phyloP scores from a whole-genome alignment of 1,140 invertebrate species.

The Sarcophaga bullata region DNA sequence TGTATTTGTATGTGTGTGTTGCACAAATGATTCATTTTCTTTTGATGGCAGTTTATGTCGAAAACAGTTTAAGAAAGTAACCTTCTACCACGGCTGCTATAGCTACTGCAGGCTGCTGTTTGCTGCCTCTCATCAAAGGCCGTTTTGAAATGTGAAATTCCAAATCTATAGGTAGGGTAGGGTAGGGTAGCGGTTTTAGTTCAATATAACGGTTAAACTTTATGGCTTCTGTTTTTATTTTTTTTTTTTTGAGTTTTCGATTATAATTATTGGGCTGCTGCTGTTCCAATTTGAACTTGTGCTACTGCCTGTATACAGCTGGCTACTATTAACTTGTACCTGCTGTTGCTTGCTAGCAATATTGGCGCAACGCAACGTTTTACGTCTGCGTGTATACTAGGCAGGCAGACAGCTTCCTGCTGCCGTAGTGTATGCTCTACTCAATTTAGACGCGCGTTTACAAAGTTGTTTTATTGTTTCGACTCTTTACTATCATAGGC shows the following conservation, averaged over 20 bases:
- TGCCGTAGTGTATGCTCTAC: background rate
- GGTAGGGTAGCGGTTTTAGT: background rate
- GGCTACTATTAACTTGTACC: background rate
- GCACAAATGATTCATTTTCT: background rate
- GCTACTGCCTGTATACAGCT: background rate
- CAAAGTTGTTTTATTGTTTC: conserved; percentile 7
- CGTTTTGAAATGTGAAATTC: too few relatives aligned
- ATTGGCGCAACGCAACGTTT: background rate
- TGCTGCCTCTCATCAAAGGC: background rate
- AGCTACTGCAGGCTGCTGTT: background rate
- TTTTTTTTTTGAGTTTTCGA: background rate
- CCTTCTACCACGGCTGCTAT: background rate
- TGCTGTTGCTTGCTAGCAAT: background rate
- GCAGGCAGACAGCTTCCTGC: background rate
- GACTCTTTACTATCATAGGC: background rate
- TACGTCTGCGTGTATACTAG: background rate
- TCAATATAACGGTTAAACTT: background rate
- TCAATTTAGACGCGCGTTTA: background rate
- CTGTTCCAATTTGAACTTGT: conserved; percentile 30
- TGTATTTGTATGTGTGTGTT: background rate
- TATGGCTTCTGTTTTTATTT: background rate
- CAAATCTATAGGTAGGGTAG: background rate
- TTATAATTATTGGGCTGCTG: conserved; percentile 38
- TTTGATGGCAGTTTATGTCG: background rate
- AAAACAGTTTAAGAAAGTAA: background rate